Conservation (phyloP, 2,888 invertebrate genomes). For the Perizoma flavofasciatum region DNA sequence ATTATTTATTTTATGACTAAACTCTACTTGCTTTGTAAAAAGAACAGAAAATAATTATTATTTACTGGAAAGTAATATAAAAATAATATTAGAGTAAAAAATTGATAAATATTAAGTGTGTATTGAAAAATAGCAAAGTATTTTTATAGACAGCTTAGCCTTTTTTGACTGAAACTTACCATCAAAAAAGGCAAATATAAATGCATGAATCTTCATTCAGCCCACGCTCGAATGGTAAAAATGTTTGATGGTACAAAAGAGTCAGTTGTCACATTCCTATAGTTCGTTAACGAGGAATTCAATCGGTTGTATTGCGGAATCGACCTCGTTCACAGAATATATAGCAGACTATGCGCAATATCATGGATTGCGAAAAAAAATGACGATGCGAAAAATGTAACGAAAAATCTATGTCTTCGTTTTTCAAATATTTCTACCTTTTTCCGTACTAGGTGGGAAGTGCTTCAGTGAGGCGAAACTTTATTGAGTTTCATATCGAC, state of each 20-base stretch:
- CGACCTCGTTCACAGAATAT: constrained; percentile 16
- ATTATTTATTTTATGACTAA: too few species aligned
- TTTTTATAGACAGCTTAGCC: background rate
- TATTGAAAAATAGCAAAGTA: too few species aligned
- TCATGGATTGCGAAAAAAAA: constrained; percentile 10
- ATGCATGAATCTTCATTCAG: constrained; percentile 31
- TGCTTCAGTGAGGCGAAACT: background rate
- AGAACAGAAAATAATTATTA: too few species aligned
- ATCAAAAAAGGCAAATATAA: constrained; percentile 1
- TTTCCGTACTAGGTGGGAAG: background rate
- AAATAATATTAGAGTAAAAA: too few species aligned
- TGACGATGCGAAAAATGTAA: constrained; percentile 11
- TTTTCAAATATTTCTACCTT: constrained; percentile 5
- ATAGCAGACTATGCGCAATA: constrained; percentile 23
- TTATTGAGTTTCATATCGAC: too few species aligned
- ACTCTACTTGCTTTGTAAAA: too few species aligned
- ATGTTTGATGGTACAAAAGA: constrained; percentile 50
- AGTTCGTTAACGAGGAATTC: constrained; percentile 59
- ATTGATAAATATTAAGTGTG: too few species aligned
- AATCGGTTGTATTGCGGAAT: constrained; percentile 49
- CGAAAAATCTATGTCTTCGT: constrained; percentile 12
- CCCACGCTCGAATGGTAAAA: constrained; percentile 43
- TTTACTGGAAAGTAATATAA: too few species aligned
- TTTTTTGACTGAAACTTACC: background rate
- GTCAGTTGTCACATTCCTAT: constrained; percentile 51